These are phyloP conservation scores for Odocoileus virginianus DNA, from an alignment of 2,113 vertebrate genomes.

Conservation along the genomic window DNA sequence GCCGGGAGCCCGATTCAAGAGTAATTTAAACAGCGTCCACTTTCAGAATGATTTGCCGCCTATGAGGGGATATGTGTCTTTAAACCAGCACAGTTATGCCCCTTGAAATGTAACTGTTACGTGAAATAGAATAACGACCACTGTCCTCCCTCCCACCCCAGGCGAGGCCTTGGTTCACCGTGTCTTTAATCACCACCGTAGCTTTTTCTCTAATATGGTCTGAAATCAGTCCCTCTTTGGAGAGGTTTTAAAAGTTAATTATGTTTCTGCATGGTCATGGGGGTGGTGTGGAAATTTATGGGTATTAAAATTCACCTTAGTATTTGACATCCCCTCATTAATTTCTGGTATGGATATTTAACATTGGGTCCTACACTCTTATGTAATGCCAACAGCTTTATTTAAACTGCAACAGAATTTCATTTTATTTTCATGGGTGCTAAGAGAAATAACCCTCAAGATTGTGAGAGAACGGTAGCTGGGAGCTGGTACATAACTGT, in stretches of 20 bases:
- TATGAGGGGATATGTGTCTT: not conserved
- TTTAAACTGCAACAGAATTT: not conserved
- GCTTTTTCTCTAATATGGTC: not conserved
- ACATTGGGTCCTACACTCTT: not conserved
- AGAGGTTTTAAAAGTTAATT: not conserved
- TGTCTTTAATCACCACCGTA: not conserved
- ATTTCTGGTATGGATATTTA: not conserved
- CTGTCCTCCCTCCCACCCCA: no score
- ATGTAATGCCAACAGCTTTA: not conserved
- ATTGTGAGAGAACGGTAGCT: not conserved
- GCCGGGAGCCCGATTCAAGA: accelerated
- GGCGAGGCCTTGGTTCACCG: accelerated
- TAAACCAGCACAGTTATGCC: not conserved
- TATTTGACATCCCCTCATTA: not conserved
- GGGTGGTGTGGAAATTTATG: not conserved
- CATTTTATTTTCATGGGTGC: not conserved
- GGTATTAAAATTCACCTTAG: not conserved
- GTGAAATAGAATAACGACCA: accelerated
- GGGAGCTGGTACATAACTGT: accelerated
- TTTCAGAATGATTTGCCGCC: not conserved
- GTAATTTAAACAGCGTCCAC: not conserved
- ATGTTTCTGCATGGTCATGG: not conserved
- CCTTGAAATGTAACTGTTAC: not conserved
- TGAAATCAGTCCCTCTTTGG: not conserved
- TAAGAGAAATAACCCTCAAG: not conserved